These are phyloP conservation scores for Micromesistius poutassou DNA, from an alignment of 2,797 vertebrate genomes.

Conservation along the genomic window DNA sequence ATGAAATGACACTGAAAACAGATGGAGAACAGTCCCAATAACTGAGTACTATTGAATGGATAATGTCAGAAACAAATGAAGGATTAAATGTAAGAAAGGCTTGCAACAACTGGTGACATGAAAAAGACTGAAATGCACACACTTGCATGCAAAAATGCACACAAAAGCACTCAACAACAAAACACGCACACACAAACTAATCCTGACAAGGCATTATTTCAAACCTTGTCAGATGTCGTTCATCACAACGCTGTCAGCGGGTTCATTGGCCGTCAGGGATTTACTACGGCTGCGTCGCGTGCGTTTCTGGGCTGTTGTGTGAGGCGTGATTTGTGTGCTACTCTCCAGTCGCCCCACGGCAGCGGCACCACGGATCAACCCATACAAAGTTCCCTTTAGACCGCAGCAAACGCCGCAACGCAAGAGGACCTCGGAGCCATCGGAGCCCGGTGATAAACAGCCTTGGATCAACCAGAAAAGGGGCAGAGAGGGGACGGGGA, in stretches of 20 bases:
- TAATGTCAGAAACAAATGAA: background rate
- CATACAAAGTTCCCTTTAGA: background rate
- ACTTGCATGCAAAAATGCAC: background rate
- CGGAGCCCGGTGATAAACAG: no score
- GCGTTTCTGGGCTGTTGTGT: no score
- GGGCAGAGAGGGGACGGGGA: background rate
- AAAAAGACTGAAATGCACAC: background rate
- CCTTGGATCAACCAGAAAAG: background rate
- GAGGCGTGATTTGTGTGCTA: no score
- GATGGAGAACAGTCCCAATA: no score
- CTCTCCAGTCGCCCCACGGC: background rate
- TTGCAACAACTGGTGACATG: background rate
- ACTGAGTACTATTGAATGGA: background rate
- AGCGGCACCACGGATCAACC: background rate
- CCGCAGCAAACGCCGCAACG: background rate
- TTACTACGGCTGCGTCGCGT: background rate
- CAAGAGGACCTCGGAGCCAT: background rate
- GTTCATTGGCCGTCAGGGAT: background rate
- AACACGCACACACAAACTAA: background rate
- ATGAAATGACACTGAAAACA: no score
- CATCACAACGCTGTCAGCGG: background rate
- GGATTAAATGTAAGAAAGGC: background rate
- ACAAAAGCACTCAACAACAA: background rate
- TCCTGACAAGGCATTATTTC: background rate
- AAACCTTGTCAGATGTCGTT: background rate